Evolutionary conservation across 2,797 vertebrate species (phyloP), one percentile per base, ranked within the genome.

Genomic region (Gymnodraco acuticeps): DNA sequence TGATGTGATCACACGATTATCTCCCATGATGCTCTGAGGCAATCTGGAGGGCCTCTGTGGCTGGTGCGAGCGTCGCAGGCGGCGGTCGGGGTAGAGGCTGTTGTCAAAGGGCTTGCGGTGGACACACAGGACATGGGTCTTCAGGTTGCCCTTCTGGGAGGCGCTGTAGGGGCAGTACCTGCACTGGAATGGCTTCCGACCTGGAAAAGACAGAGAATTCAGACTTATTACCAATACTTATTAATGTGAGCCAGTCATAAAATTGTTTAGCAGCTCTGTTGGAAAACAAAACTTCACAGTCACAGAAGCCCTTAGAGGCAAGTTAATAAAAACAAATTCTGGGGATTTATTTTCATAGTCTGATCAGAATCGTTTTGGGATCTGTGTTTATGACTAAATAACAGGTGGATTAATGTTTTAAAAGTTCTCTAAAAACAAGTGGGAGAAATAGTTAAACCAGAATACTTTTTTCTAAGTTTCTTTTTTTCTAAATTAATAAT

Each of bases 21-120:
- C 90, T 77, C 70, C 91, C 3, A 64, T n/a, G 76, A 81, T 55
- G 76, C 85, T 79, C 72, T 60, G 83, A 59, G 89, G 86, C 77
- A 66, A 72, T 84, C 81, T 82, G 71, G 91, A 81, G 70, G 85
- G 54, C 78, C 78, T 70, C 75, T 82, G 92, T 63, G 89, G 87
- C 86, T 1, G 75, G 76, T 98, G 95, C 70, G 97, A 97, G 87
- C 98, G 97, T 73, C 99, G 97, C 90, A 99, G 98, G 91, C 98
- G 96, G 75, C 98, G 97, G 90, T 99, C 98, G 0, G 98, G 98
- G 84, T 99, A 99, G 88, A 97, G 97, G 93, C 97, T 99, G 96
- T 98, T 99, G 96, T 99, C 97, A 53, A 99, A 99, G 92, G 98
- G 98, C 95, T 97, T 97, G 85, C 97, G 97, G 93, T 99, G 98